Evolutionary conservation across 2,797 vertebrate genomes (phyloP).

Genomic region (Centropyge bicolor): DNA sequence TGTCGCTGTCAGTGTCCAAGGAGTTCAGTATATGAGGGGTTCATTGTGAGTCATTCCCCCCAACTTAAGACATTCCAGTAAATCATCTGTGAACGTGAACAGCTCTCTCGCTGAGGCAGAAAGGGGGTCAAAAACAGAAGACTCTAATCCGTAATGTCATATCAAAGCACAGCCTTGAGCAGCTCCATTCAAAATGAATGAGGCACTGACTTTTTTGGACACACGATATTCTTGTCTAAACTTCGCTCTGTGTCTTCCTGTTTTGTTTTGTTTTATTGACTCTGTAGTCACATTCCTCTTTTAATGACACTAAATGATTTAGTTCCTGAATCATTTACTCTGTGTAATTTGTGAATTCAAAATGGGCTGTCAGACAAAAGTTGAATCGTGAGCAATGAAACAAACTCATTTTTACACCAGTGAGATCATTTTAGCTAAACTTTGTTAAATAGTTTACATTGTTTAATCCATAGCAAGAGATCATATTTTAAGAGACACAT

Average conservation of each 20-base stretch:
- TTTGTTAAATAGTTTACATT: neutral
- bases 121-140: constrained; percentile 20
- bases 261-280: constrained; percentile 21
- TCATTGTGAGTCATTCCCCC: constrained; percentile 31
- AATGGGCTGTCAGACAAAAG: neutral
- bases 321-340: neutral
- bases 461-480: neutral
- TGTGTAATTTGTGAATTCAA: neutral
- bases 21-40: constrained; percentile 2
- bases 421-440: too few species aligned
- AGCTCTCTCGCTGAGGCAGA: constrained; percentile 36
- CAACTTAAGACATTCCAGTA: constrained; percentile 31
- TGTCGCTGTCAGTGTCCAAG: constrained; percentile 30
- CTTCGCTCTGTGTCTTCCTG: constrained; percentile 11
- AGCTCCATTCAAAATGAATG: constrained; percentile 55
- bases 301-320: neutral
- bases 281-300: constrained; percentile 3
- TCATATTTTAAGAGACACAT: too few species aligned
- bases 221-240: constrained; percentile 23
- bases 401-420: neutral
- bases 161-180: constrained; percentile 61
- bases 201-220: constrained; percentile 35
- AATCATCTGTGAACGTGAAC: constrained; percentile 31
- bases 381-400: neutral
- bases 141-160: constrained; percentile 58